Base-by-base conservation (phyloP, 1,140 invertebrate species). In the Plectrocnemia conspersa region DNA sequence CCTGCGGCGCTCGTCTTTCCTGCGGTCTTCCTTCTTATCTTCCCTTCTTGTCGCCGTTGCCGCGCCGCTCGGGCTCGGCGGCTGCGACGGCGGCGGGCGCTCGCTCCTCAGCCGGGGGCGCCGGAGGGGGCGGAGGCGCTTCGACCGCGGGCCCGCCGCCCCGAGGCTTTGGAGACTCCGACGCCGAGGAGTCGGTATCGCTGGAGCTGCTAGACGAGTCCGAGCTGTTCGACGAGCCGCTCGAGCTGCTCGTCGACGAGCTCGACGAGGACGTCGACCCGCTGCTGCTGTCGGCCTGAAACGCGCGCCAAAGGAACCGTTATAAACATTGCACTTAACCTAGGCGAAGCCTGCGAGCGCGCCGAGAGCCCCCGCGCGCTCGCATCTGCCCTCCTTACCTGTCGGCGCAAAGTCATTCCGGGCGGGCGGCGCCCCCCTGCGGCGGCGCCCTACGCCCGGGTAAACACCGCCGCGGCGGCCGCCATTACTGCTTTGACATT, bases 121-220 rank as follows among this genome's bases (percentile, higher is more conserved):
- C 58, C 76, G 63, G 49, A 25, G 41, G 56, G 23, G 3, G 64
- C 64, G 1, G 53, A 56, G 33, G 64, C 58, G 16, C 41, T n/a
- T 4, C 46, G 19, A 45, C 33, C n/a, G 35, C 27, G 53, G 45
- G 21, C n/a, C 29, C 10, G 33, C 41, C 44, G 16, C 1, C 62
- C 54, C 16, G 65, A 42, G 50, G 61, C 54, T 52, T 68, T 65
- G 52, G 65, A 61, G 50, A 72, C 63, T 62, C 68, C 24, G 77
- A 78, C 2, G 68, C 67, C 2, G 77, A 76, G 3, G 73, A 74
- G 40, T 80, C 78, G 9, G 73, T 75, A 62, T 78, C 77, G 0
- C 79, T 82, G 58, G 82, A 85, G 10, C 81, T 82, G n/a, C 82
- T 84, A 36, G 80, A 83, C 0, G 82, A 81, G 42, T 84, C 84